Base-by-base conservation (phyloP, 1,140 invertebrate species). In the Formica exsecta region DNA sequence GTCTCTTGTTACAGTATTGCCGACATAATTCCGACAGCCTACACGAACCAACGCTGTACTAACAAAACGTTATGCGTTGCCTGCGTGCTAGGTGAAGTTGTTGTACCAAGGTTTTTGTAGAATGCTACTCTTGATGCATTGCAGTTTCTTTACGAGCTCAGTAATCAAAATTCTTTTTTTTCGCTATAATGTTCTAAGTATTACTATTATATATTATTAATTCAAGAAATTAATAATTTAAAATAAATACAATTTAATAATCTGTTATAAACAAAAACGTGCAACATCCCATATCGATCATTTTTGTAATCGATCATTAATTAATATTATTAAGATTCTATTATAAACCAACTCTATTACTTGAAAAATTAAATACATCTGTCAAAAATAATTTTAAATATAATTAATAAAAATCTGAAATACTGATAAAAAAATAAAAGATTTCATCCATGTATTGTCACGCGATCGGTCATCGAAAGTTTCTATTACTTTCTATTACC, bases 1-100 rank as follows among this genome's bases (percentile, higher is more conserved):
- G 86, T 85, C 85, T 83, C 76, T 76, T 85, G 77, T 86, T 75
- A 77, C 88, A 51, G 68, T 83, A 86, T 88, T 86, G 89, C 71
- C 86, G 76, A 75, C 89, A 76, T 80, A 86, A 87, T 86, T 81
- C 54, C 68, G 79, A 83, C 88, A 76, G 83, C 51, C 88, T 73
- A 87, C 88, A 85, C 61, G 44, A 85, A 36, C 36, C 59, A 7
- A 71, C 38, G 13, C 25, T 25, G 44, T 66, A 61, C 80, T 71
- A 73, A 51, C 61, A 83, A 83, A 83, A 83, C 79, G 79, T 83
- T 83, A 83, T 83, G 79, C 68, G 79, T 83, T 7, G 29, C 54
- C 79, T 61, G 68, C 68, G 68, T 83, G 79, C 66, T 73, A 81
- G 79, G 9, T 74, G 54, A 81, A 83, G 68, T 83, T 81, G 79